Evolutionary conservation across 2,888 invertebrate species (phyloP).

Genomic region (Mesochorus sp.): DNA sequence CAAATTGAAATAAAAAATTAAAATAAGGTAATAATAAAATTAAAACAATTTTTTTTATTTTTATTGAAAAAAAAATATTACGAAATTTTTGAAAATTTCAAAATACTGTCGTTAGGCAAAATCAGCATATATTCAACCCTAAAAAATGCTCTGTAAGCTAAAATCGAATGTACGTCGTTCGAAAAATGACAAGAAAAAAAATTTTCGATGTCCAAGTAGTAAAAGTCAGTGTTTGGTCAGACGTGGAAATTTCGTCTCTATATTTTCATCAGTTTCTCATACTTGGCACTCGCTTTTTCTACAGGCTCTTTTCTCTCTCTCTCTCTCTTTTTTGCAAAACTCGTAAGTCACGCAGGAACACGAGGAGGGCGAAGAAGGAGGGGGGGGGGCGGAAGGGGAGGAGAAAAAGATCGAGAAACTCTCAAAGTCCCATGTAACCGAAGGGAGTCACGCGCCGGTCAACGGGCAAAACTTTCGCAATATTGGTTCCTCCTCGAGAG

Average conservation of each 20-base stretch:
- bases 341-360: slow-evolving; percentile 11
- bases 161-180: no score
- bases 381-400: background rate
- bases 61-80: background rate
- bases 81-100: no score
- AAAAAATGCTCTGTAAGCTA: no score
- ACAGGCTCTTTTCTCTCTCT: slow-evolving; percentile 9
- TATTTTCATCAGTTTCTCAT: no score
- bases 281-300: no score
- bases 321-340: slow-evolving; percentile 3
- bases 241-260: background rate
- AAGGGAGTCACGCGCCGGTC: slow-evolving; percentile 39
- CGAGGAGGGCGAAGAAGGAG: background rate
- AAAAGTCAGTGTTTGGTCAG: slow-evolving; percentile 12
- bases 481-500: slow-evolving; percentile 70
- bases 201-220: slow-evolving; percentile 31
- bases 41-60: background rate
- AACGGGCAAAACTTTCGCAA: slow-evolving; percentile 73
- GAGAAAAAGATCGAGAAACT: slow-evolving; percentile 61
- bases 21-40: no score
- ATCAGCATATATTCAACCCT: no score
- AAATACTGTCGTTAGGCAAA: background rate
- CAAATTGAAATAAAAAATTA: background rate
- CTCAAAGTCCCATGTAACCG: slow-evolving; percentile 64
- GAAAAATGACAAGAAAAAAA: no score